These are phyloP conservation scores for Gila robusta DNA, from an alignment of 2,797 vertebrate species.

Conservation along the genomic window DNA sequence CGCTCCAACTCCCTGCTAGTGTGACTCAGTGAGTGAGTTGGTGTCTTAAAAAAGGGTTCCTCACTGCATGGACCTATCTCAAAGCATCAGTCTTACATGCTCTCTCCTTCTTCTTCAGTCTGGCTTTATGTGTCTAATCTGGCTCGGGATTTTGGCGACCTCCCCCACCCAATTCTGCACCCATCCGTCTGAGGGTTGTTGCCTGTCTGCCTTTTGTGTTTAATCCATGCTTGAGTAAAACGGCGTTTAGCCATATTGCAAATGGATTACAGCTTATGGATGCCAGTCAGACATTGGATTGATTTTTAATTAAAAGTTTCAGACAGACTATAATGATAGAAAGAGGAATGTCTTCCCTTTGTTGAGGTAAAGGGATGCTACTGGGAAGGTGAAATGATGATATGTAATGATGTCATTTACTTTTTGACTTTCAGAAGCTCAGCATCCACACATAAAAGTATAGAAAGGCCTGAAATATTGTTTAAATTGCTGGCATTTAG, in stretches of 20 bases:
- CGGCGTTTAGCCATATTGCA: constrained; percentile 64
- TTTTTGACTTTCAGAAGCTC: not conserved
- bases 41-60: constrained; percentile 3
- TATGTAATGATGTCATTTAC: not conserved
- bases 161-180: not conserved
- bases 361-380: not conserved
- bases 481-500: not conserved
- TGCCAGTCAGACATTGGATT: constrained; percentile 75
- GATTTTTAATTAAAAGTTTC: constrained; percentile 69
- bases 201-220: constrained; percentile 20
- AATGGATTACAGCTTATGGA: constrained; percentile 70
- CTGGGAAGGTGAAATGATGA: not conserved
- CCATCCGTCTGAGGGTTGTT: constrained; percentile 28
- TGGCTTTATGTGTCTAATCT: constrained; percentile 58
- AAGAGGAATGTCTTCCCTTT: constrained; percentile 11
- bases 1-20: not conserved
- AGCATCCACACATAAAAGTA: not conserved
- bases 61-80: constrained; percentile 25
- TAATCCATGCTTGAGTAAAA: constrained; percentile 71
- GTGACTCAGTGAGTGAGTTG: constrained; percentile 19
- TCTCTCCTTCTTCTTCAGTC: constrained; percentile 44
- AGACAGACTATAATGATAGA: constrained; percentile 20
- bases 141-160: constrained; percentile 4
- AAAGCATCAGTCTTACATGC: constrained; percentile 32
- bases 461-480: not conserved